A percentile compares a stretch with the other conserved stretches of the same genome.
These are phyloP conservation scores for Campoplex capitator DNA, from an alignment of 2,888 invertebrate genomes.

Conservation along the genomic window DNA sequence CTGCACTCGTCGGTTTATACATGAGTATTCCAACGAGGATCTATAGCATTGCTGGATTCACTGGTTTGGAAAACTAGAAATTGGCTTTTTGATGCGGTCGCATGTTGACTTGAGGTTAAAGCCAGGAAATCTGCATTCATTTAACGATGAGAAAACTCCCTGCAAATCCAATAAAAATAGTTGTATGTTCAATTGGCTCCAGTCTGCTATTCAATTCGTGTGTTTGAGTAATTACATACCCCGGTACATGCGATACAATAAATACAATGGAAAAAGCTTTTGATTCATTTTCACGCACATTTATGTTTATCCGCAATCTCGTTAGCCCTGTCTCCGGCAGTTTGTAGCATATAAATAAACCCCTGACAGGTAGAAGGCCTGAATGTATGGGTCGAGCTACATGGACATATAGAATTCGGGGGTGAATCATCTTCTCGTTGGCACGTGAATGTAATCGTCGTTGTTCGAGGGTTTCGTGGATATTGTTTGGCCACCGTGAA, in stretches of 20 bases:
- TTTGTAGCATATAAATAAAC: slow-evolving; percentile 34
- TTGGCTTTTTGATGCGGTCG: slow-evolving; percentile 28
- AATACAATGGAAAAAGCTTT: neutral
- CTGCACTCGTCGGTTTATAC: slow-evolving; percentile 28
- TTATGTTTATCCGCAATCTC: slow-evolving; percentile 7
- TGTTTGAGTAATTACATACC: neutral
- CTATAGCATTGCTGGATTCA: neutral
- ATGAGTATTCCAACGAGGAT: neutral
- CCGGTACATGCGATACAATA: neutral
- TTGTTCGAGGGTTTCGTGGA: slow-evolving; percentile 49
- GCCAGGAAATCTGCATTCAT: neutral
- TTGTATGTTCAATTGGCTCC: neutral
- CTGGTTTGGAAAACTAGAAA: slow-evolving; percentile 21
- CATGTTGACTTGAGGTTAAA: slow-evolving; percentile 3
- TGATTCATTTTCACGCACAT: slow-evolving; percentile 2
- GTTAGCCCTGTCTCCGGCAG: neutral
- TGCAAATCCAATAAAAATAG: neutral
- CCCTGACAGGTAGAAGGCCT: slow-evolving; percentile 18
- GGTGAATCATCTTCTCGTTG: slow-evolving; percentile 40
- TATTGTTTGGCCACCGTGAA: slow-evolving; percentile 16
- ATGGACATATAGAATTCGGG: slow-evolving; percentile 28
- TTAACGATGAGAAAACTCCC: neutral
- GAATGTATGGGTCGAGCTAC: neutral
- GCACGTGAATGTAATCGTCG: slow-evolving; percentile 25
- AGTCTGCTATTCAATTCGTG: neutral